phyloP scores from a whole-genome alignment of 1,140 invertebrate genomes.

The Diachasmimorpha longicaudata region DNA sequence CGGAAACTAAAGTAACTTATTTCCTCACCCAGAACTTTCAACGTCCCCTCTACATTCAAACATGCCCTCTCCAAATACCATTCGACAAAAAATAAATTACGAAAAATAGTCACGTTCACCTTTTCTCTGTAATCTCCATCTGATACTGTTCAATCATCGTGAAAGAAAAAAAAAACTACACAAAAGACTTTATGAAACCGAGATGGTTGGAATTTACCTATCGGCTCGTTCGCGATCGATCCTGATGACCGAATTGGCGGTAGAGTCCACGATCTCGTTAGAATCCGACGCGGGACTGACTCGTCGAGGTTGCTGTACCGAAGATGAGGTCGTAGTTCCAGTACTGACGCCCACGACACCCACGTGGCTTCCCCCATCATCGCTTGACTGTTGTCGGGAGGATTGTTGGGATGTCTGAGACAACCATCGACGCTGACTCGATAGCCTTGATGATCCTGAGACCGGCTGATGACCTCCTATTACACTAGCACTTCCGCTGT shows the following conservation, averaged over 20 bases:
- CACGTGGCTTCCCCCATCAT: slow-evolving; percentile 45
- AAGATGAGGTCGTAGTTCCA: slow-evolving; percentile 47
- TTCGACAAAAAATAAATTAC: too few relatives aligned
- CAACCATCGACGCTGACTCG: slow-evolving; percentile 46
- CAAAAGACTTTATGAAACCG: not conserved
- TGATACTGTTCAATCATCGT: not conserved
- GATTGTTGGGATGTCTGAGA: slow-evolving; percentile 48
- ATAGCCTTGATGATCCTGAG: slow-evolving; percentile 38
- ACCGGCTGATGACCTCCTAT: slow-evolving; percentile 29
- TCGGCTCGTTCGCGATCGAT: slow-evolving; percentile 24
- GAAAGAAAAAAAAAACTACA: not conserved
- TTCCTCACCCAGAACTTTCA: too few relatives aligned
- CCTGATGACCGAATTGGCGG: not conserved
- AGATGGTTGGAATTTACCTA: slow-evolving; percentile 15
- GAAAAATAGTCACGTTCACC: not conserved
- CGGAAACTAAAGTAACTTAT: too few relatives aligned
- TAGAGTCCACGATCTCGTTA: slow-evolving; percentile 45
- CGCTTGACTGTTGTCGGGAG: slow-evolving; percentile 50
- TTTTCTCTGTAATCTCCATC: not conserved
- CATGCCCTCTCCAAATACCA: too few relatives aligned
- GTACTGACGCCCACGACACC: slow-evolving; percentile 44
- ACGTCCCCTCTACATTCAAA: too few relatives aligned
- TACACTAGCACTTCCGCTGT: slow-evolving; percentile 38
- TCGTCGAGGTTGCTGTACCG: slow-evolving; percentile 49
- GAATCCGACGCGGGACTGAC: slow-evolving; percentile 54